Evolutionary conservation across 1,140 invertebrate genomes (phyloP).

Genomic region (Drosophila pruinosa): DNA sequence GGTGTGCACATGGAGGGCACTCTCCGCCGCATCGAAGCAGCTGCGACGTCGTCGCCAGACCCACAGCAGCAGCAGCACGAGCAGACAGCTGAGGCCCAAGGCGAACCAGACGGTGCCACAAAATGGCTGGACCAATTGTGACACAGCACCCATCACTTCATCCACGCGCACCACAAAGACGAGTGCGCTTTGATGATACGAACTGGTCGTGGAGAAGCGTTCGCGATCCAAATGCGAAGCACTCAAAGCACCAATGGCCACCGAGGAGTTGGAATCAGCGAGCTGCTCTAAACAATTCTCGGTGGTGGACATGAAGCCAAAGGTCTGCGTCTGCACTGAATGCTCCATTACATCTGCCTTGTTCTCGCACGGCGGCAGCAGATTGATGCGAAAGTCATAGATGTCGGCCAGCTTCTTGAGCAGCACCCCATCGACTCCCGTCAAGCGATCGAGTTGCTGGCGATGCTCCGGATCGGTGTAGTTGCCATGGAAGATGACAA

Average conservation of each 20-base stretch:
- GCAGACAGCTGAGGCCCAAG: constrained; percentile 15
- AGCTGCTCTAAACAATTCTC: constrained; percentile 50
- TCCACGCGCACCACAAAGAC: constrained; percentile 56
- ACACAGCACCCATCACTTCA: constrained; percentile 30
- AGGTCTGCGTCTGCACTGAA: too few species aligned
- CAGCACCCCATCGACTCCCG: constrained; percentile 59
- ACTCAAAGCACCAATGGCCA: constrained; percentile 61
- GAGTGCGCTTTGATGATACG: constrained; percentile 60
- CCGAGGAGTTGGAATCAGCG: constrained; percentile 15
- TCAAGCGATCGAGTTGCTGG: constrained; percentile 30
- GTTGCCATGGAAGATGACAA: constrained; percentile 44
- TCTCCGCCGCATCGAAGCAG: not conserved
- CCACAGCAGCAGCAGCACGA: constrained; percentile 37
- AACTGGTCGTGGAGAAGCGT: constrained; percentile 38
- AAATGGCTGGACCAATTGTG: constrained; percentile 53
- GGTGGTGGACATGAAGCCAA: not conserved
- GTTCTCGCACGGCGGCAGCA: constrained; percentile 49
- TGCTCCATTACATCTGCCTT: too few species aligned
- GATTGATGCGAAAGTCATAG: constrained; percentile 44
- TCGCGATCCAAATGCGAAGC: constrained; percentile 49
- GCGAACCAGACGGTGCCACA: constrained; percentile 34
- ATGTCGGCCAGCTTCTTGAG: constrained; percentile 45
- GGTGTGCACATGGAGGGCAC: constrained; percentile 40
- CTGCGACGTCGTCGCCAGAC: not conserved
- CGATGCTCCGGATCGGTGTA: constrained; percentile 23